Evolutionary conservation across 1,140 invertebrate genomes (phyloP).

Genomic region (Papilio helenus): DNA sequence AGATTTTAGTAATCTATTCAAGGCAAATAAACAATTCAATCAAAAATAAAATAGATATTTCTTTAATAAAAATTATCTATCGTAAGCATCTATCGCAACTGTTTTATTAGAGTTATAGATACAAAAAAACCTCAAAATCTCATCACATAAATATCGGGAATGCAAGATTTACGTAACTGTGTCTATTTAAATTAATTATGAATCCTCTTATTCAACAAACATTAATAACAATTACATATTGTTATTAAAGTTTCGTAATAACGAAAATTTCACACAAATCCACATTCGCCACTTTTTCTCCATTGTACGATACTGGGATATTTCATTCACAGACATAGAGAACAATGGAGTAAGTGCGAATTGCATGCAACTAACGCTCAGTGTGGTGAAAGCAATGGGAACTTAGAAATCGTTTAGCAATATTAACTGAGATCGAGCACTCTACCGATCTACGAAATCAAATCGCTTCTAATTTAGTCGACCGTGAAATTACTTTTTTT

Average conservation of each 20-base stretch:
- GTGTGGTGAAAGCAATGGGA: conserved; percentile 72
- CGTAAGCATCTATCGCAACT: too few species aligned
- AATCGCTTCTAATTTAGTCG: conserved; percentile 44
- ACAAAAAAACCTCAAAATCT: neutral
- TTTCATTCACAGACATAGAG: conserved; percentile 48
- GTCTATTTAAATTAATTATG: neutral
- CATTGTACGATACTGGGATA: conserved; percentile 30
- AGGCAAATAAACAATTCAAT: too few species aligned
- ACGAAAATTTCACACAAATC: conserved; percentile 24
- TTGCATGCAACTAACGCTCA: conserved; percentile 52
- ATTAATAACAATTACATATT: conserved; percentile 22
- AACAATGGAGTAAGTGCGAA: conserved; percentile 66
- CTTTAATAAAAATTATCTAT: too few species aligned
- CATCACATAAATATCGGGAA: neutral
- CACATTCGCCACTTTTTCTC: conserved; percentile 32
- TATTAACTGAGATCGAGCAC: conserved; percentile 54
- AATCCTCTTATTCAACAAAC: neutral
- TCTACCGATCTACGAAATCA: conserved; percentile 46
- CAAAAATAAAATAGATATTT: too few species aligned
- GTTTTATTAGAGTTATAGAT: too few species aligned
- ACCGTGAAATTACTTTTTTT: conserved; percentile 33
- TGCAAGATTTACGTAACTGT: neutral
- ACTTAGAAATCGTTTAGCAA: conserved; percentile 67
- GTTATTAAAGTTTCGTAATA: conserved; percentile 22
- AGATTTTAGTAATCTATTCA: too few species aligned